These are phyloP conservation scores for Drosophila virilis DNA, from an alignment of 1,140 invertebrate species.

Conservation along the genomic window DNA sequence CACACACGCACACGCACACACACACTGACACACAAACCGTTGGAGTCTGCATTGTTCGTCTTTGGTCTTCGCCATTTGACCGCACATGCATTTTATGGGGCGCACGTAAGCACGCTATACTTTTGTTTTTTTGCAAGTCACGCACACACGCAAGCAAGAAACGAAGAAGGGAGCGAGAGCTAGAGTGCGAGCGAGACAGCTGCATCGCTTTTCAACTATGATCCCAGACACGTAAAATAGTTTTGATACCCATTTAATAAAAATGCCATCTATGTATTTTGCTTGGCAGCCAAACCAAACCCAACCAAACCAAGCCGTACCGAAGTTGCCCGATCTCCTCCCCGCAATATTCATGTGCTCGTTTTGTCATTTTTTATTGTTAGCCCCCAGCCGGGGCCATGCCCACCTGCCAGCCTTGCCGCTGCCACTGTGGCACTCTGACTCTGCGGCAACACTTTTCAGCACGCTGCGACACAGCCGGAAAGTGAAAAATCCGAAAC, in stretches of 20 bases:
- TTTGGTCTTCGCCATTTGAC: conserved; percentile 43
- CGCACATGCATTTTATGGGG: conserved; percentile 72
- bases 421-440: neutral
- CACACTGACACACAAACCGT: neutral
- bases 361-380: conserved; percentile 71
- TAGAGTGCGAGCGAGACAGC: neutral
- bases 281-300: neutral
- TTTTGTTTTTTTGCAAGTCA: conserved; percentile 52
- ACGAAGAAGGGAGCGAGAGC: neutral
- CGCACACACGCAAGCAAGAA: conserved; percentile 17
- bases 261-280: conserved; percentile 72
- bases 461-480: conserved; percentile 53
- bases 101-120: conserved; percentile 66
- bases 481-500: conserved; percentile 82
- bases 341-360: conserved; percentile 30
- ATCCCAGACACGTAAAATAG: conserved; percentile 73
- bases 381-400: conserved; percentile 12
- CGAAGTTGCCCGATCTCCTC: too few relatives aligned
- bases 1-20: neutral
- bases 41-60: conserved; percentile 15
- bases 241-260: conserved; percentile 79
- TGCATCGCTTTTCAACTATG: conserved; percentile 31
- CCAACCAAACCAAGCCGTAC: neutral
- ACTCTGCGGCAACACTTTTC: conserved; percentile 60
- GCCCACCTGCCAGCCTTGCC: conserved; percentile 17